Conservation (phyloP, 2,888 invertebrate genomes). For the Temnothorax rugatulus region DNA sequence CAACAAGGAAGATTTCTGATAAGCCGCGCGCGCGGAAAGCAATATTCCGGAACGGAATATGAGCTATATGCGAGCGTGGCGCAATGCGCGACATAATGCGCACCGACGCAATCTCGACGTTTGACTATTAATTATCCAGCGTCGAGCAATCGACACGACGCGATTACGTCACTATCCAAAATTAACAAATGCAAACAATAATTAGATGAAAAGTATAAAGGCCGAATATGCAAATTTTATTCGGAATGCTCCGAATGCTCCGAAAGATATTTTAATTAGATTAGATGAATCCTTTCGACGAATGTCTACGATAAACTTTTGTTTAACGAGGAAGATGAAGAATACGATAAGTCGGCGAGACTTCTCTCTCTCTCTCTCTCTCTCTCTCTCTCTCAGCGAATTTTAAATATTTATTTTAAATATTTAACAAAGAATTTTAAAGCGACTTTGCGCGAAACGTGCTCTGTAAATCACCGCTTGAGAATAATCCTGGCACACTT, state of each 20-base stretch:
- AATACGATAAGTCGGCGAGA: neutral
- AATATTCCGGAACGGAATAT: constrained; percentile 44
- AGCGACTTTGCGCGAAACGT: neutral
- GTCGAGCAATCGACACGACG: constrained; percentile 1
- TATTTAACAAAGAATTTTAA: neutral
- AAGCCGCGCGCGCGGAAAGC: constrained; percentile 43
- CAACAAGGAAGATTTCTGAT: constrained; percentile 52
- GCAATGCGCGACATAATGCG: constrained; percentile 40
- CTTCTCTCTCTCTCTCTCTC: neutral
- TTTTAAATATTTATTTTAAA: neutral
- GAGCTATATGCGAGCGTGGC: constrained; percentile 23
- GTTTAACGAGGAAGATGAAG: neutral
- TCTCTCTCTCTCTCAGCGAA: neutral
- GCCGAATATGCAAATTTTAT: neutral
- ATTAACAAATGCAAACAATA: neutral
- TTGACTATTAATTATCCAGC: constrained; percentile 33
- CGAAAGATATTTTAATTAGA: neutral
- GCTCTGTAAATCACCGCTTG: neutral
- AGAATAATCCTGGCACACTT: constrained; percentile 23
- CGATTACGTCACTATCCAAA: neutral
- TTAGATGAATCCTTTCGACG: too few relatives aligned
- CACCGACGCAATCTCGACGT: constrained; percentile 21
- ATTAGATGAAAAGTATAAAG: neutral
- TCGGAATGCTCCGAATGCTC: neutral
- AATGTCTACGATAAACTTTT: neutral